Evolutionary conservation across 2,113 vertebrate genomes (phyloP).

Genomic region (Cavia aperea): DNA sequence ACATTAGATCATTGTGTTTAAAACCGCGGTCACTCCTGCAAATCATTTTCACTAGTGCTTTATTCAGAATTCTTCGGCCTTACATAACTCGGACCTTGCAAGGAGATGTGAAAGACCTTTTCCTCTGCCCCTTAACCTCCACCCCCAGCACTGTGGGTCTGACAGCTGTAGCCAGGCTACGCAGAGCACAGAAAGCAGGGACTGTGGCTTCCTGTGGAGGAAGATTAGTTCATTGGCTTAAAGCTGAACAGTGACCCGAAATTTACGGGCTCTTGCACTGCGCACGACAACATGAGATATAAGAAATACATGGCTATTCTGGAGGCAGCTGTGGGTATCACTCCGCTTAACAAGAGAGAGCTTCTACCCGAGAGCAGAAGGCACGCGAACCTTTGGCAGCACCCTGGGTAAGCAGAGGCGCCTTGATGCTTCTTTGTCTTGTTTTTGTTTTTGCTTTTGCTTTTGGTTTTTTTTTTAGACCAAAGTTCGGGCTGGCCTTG

Average conservation of each 20-base stretch:
- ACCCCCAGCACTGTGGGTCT: not conserved
- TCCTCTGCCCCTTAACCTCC: not conserved
- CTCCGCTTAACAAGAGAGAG: constrained; percentile 92
- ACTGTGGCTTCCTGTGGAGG: constrained; percentile 23
- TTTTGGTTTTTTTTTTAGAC: too few species aligned
- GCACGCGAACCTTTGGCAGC: constrained; percentile 90
- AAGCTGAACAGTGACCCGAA: constrained; percentile 20
- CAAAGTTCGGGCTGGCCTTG: too few species aligned
- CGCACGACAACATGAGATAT: constrained; percentile 84
- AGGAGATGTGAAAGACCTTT: constrained; percentile 72
- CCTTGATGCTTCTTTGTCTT: not conserved
- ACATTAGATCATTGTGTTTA: constrained; percentile 78
- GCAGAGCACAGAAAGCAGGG: constrained; percentile 35
- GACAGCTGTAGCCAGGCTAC: constrained; percentile 1
- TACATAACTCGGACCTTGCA: constrained; percentile 82
- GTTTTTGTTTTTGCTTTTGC: too few species aligned
- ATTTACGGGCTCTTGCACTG: constrained; percentile 41
- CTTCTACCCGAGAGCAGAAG: constrained; percentile 88
- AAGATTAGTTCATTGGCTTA: constrained; percentile 55
- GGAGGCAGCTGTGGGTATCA: constrained; percentile 90
- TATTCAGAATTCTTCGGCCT: constrained; percentile 82
- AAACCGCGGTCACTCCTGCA: constrained; percentile 81
- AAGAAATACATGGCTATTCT: constrained; percentile 95
- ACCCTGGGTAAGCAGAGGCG: constrained; percentile 83
- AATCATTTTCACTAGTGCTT: constrained; percentile 88